A percentile compares a stretch with the other conserved stretches of the same genome.
These are phyloP conservation scores for Caenorhabditis angaria DNA, from an alignment of 2,888 invertebrate genomes.

Conservation along the genomic window DNA sequence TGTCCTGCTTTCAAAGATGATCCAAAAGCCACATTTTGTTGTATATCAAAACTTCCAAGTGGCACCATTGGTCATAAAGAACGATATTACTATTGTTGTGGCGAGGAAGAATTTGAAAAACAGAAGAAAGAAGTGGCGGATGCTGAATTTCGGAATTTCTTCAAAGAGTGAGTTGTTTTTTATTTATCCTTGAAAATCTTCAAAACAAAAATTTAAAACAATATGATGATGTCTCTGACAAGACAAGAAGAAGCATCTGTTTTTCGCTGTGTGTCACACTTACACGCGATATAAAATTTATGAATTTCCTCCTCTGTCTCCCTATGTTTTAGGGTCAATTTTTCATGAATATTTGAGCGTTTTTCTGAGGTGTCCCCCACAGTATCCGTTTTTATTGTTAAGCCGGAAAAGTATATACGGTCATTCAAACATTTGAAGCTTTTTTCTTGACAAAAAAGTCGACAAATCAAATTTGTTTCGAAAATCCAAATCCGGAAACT, in stretches of 20 bases:
- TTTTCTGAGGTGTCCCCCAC: neutral
- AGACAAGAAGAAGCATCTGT: neutral
- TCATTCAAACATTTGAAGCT: neutral
- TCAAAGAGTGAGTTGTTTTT: slow-evolving; percentile 48
- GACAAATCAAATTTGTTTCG: no score
- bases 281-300: slow-evolving; percentile 1
- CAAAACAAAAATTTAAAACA: neutral
- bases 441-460: no score
- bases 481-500: no score
- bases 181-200: slow-evolving; percentile 4
- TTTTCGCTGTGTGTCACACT: neutral
- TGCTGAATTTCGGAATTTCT: slow-evolving; percentile 45
- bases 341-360: neutral
- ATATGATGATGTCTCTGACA: no score
- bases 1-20: slow-evolving; percentile 56
- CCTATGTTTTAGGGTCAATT: neutral
- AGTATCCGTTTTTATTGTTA: neutral
- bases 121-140: slow-evolving; percentile 51
- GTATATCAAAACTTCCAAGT: slow-evolving; percentile 49
- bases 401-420: no score
- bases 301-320: neutral
- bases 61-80: neutral
- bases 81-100: slow-evolving; percentile 44
- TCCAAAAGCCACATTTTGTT: slow-evolving; percentile 44
- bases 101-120: slow-evolving; percentile 41